Conservation (phyloP, 2,888 invertebrate genomes). For the Zhengitettix transpicula region DNA sequence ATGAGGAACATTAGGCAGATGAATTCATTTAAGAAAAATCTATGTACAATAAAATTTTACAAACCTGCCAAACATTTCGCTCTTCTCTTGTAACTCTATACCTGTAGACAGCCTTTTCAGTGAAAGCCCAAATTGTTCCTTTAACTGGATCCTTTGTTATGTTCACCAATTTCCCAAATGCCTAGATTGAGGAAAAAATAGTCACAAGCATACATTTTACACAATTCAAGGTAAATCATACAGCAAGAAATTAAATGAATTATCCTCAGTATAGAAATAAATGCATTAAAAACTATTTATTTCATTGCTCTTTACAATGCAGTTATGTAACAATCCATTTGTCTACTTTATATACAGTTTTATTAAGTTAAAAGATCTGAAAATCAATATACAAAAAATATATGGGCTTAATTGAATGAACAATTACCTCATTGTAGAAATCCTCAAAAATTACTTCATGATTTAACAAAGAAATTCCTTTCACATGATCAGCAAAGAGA, state of each 20-base stretch:
- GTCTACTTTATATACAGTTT: too few species aligned
- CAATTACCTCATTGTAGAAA: slow-evolving; percentile 44
- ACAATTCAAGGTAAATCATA: too few species aligned
- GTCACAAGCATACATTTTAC: neutral
- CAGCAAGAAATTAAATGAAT: too few species aligned
- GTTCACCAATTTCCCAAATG: slow-evolving; percentile 60
- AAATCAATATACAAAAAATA: too few species aligned
- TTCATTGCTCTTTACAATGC: too few species aligned
- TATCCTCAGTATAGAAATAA: too few species aligned
- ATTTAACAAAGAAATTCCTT: slow-evolving; percentile 70
- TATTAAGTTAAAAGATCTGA: too few species aligned
- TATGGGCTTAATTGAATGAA: neutral
- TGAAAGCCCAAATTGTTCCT: slow-evolving; percentile 65
- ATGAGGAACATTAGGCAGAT: neutral
- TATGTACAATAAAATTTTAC: neutral
- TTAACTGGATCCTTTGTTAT: slow-evolving; percentile 65
- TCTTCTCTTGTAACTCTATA: slow-evolving; percentile 75
- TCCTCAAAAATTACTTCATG: slow-evolving; percentile 78
- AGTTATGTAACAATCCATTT: too few species aligned
- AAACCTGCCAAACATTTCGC: slow-evolving; percentile 60
- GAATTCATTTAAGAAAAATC: neutral
- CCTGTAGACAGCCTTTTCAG: slow-evolving; percentile 68
- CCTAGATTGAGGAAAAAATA: slow-evolving; percentile 21
- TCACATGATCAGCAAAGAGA: slow-evolving; percentile 66
- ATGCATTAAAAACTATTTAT: too few species aligned